These are phyloP conservation scores for Tinea semifulvella DNA, from an alignment of 2,888 invertebrate genomes.

Conservation along the genomic window DNA sequence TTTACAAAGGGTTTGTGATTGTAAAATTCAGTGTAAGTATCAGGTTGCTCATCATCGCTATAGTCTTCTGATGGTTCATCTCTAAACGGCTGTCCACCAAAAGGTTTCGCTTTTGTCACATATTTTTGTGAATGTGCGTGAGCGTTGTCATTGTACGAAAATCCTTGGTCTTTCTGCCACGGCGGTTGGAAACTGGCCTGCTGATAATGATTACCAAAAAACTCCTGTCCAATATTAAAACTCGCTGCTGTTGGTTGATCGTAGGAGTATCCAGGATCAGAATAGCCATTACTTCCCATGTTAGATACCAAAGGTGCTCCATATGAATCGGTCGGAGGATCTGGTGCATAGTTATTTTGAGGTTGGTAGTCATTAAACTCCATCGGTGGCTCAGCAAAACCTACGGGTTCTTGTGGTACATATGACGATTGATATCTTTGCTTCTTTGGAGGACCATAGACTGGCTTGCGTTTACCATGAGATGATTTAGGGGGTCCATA, in stretches of 20 bases:
- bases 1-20: slow-evolving; percentile 10
- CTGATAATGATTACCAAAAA: neutral
- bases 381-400: slow-evolving; percentile 48
- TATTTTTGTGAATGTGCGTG: slow-evolving; percentile 28
- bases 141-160: slow-evolving; percentile 26
- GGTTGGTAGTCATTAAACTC: slow-evolving; percentile 24
- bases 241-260: slow-evolving; percentile 18
- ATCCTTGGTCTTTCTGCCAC: slow-evolving; percentile 26
- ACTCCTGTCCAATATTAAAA: neutral
- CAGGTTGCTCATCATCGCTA: neutral
- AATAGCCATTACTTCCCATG: slow-evolving; percentile 15
- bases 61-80: slow-evolving; percentile 9
- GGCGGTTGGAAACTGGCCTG: neutral
- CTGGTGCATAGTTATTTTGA: slow-evolving; percentile 28
- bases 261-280: slow-evolving; percentile 19
- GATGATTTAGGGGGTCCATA: slow-evolving; percentile 20
- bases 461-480: slow-evolving; percentile 23
- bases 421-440: slow-evolving; percentile 20
- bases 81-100: neutral
- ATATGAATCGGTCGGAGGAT: slow-evolving; percentile 42
- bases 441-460: slow-evolving; percentile 27
- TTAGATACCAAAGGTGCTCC: slow-evolving; percentile 31
- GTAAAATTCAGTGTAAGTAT: neutral
- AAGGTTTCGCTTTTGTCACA: slow-evolving; percentile 17
- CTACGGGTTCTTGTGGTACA: slow-evolving; percentile 27